phyloP scores from a whole-genome alignment of 1,140 invertebrate species.

The Hycleus phaleratus region DNA sequence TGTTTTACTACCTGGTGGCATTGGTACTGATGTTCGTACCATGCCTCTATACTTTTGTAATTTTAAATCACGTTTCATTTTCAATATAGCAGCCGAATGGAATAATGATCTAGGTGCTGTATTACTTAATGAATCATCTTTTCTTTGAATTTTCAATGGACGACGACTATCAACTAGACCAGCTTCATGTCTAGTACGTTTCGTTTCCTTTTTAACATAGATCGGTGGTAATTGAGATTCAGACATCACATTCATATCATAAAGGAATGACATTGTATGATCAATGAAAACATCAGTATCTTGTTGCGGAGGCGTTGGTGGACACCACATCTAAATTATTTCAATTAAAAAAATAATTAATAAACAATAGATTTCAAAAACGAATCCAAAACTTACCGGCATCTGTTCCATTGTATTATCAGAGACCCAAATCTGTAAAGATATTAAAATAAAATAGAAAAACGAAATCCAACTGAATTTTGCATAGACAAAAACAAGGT shows the following conservation, averaged over 20 bases:
- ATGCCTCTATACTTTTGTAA: constrained; percentile 63
- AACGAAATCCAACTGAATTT: background rate
- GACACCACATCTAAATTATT: constrained; percentile 78
- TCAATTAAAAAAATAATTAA: background rate
- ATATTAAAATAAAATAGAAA: background rate
- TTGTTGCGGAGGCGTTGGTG: constrained; percentile 86
- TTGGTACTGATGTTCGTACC: constrained; percentile 52
- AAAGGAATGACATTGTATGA: constrained; percentile 73
- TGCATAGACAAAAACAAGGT: background rate
- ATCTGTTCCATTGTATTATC: constrained; percentile 61
- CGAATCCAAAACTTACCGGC: constrained; percentile 56
- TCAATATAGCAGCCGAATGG: constrained; percentile 69
- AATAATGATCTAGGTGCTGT: constrained; percentile 75
- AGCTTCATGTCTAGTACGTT: constrained; percentile 60
- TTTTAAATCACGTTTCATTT: constrained; percentile 34
- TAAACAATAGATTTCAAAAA: background rate
- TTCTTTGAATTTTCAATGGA: constrained; percentile 56
- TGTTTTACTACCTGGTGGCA: constrained; percentile 47
- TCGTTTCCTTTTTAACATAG: constrained; percentile 73
- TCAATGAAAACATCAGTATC: constrained; percentile 90
- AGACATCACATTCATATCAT: constrained; percentile 72
- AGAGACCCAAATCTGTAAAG: constrained; percentile 57
- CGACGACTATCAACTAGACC: constrained; percentile 49
- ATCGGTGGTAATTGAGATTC: constrained; percentile 80
- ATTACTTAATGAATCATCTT: constrained; percentile 62